These are phyloP conservation scores for Falco punctatus DNA, from an alignment of 2,113 vertebrate species.

Conservation along the genomic window DNA sequence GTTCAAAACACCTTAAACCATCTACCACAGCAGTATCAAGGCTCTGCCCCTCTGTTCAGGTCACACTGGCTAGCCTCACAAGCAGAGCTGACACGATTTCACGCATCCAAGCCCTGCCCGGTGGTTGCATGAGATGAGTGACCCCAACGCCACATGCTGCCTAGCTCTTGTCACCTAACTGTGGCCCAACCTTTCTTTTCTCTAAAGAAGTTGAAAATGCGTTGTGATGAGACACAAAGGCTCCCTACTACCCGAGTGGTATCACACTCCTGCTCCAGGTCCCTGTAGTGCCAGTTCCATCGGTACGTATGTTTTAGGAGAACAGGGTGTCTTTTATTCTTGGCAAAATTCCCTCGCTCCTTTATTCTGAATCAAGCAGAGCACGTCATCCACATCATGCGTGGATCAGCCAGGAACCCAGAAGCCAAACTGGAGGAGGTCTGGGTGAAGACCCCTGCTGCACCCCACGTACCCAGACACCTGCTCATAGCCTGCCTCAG, in stretches of 20 bases:
- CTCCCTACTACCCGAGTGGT: background rate
- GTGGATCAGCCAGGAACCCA: background rate
- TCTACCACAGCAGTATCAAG: background rate
- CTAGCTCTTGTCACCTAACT: background rate
- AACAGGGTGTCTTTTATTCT: background rate
- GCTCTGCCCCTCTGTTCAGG: background rate
- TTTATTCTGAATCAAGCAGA: background rate
- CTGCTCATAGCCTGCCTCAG: background rate
- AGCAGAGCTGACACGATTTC: background rate
- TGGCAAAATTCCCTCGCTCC: background rate
- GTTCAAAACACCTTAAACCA: background rate
- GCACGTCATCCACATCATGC: background rate
- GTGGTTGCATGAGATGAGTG: background rate
- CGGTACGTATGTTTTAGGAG: background rate
- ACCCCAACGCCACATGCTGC: background rate
- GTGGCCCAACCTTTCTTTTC: background rate
- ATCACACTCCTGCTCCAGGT: background rate
- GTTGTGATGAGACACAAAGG: background rate
- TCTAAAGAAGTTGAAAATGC: background rate
- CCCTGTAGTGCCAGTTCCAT: background rate
- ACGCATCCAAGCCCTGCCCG: background rate
- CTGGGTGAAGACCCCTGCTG: background rate
- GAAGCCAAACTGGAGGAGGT: background rate
- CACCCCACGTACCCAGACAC: background rate
- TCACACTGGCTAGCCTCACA: accelerated